Evolutionary conservation across 2,113 vertebrate genomes (phyloP).

Genomic region (Calonectris borealis): DNA sequence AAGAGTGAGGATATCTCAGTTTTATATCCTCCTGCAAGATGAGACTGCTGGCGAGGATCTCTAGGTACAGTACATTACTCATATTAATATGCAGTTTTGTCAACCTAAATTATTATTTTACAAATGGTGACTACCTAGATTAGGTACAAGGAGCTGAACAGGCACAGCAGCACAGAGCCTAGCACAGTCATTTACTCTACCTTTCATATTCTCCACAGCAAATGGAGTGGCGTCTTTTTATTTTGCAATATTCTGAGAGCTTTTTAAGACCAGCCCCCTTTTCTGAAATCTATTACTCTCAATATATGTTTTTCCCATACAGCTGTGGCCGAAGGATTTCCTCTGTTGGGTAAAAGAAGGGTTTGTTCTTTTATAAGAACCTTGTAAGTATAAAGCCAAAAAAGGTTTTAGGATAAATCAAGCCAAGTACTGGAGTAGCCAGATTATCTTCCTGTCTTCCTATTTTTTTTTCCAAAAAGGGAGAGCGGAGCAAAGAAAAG

Average conservation of each 20-base stretch:
- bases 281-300: not conserved
- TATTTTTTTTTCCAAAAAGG: not conserved
- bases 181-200: not conserved
- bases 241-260: not conserved
- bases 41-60: not conserved
- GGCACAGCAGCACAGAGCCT: not conserved
- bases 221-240: not conserved
- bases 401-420: constrained; percentile 18
- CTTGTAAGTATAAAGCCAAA: not conserved
- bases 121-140: not conserved
- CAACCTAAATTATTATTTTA: constrained; percentile 36
- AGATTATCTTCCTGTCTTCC: not conserved
- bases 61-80: constrained; percentile 8
- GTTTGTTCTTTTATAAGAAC: not conserved
- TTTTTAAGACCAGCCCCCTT: not conserved
- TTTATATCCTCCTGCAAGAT: not conserved
- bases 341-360: not conserved
- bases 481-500: not conserved
- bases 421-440: not conserved
- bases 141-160: not conserved
- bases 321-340: not conserved
- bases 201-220: not conserved
- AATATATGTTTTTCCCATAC: not conserved
- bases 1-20: not conserved
- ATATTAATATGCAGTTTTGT: not conserved